phyloP scores from a whole-genome alignment of 1,140 invertebrate genomes.

The Drosophila malerkotliana region DNA sequence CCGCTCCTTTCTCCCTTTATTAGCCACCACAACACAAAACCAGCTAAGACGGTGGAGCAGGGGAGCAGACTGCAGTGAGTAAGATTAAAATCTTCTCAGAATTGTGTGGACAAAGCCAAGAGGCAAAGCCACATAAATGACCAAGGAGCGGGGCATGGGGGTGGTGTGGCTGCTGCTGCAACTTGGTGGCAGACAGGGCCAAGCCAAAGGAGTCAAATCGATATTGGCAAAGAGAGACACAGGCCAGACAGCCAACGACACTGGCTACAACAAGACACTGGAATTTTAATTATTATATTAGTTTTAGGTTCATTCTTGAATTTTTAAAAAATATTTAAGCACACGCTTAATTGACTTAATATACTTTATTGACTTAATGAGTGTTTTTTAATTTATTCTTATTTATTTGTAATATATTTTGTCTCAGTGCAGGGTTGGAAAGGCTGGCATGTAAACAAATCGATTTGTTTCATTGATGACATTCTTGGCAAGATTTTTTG shows the following conservation, averaged over 20 bases:
- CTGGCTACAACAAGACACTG: conserved; percentile 8
- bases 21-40: conserved; percentile 12
- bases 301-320: background rate
- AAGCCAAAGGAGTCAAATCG: conserved; percentile 62
- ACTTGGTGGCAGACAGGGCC: conserved; percentile 34
- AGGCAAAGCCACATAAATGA: conserved; percentile 72
- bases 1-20: background rate
- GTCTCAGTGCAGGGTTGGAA: conserved; percentile 3
- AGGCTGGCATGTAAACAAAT: conserved; percentile 82
- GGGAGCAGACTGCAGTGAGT: conserved; percentile 49
- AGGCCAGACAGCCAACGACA: conserved; percentile 41
- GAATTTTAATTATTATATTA: background rate
- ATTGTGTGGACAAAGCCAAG: conserved; percentile 70
- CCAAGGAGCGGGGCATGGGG: conserved; percentile 16
- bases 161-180: conserved; percentile 13
- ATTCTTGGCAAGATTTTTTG: conserved; percentile 79
- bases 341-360: too few species aligned
- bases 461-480: conserved; percentile 84
- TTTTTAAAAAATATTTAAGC: background rate
- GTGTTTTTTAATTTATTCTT: background rate
- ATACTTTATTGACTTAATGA: background rate
- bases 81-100: conserved; percentile 83
- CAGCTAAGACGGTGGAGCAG: conserved; percentile 7
- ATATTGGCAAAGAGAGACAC: conserved; percentile 51
- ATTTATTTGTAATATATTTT: background rate